phyloP scores from a whole-genome alignment of 2,797 vertebrate genomes.

The Chaenodraco wilsoni region DNA sequence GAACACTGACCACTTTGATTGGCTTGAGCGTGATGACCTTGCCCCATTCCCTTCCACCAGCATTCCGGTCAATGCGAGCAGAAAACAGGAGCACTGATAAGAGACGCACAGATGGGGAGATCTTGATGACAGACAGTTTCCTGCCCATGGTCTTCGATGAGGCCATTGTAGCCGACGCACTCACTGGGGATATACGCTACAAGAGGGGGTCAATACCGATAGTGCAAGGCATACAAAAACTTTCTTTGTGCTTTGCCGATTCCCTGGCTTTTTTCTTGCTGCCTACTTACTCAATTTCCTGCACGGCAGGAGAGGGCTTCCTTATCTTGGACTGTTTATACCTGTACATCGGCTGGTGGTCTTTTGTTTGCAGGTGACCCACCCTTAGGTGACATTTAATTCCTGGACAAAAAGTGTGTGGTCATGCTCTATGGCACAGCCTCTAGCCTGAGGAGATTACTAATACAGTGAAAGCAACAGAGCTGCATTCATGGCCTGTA shows the following conservation, averaged over 20 bases:
- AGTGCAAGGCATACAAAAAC: constrained; percentile 80
- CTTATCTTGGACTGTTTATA: constrained; percentile 82
- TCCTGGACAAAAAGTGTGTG: constrained; percentile 83
- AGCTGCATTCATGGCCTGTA: constrained; percentile 71
- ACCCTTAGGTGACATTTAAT: constrained; percentile 89
- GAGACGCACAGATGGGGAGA: constrained; percentile 71
- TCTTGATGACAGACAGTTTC: constrained; percentile 76
- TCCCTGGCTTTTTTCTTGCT: constrained; percentile 60
- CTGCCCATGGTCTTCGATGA: constrained; percentile 78
- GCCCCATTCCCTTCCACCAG: constrained; percentile 69
- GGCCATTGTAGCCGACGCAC: constrained; percentile 74
- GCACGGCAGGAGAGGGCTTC: constrained; percentile 70
- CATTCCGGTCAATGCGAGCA: constrained; percentile 72
- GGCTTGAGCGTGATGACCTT: constrained; percentile 80
- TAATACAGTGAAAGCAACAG: constrained; percentile 83
- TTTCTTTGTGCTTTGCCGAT: constrained; percentile 75
- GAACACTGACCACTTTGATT: constrained; percentile 78
- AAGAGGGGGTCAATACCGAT: constrained; percentile 76
- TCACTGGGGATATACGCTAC: constrained; percentile 78
- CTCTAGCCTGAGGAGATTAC: constrained; percentile 85
- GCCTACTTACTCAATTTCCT: constrained; percentile 82
- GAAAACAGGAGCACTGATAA: constrained; percentile 75
- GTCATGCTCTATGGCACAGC: constrained; percentile 85
- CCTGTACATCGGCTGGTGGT: constrained; percentile 79
- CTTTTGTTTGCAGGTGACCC: constrained; percentile 84